Conservation (phyloP, 2,888 invertebrate species). For the Drosophila mercatorum region DNA sequence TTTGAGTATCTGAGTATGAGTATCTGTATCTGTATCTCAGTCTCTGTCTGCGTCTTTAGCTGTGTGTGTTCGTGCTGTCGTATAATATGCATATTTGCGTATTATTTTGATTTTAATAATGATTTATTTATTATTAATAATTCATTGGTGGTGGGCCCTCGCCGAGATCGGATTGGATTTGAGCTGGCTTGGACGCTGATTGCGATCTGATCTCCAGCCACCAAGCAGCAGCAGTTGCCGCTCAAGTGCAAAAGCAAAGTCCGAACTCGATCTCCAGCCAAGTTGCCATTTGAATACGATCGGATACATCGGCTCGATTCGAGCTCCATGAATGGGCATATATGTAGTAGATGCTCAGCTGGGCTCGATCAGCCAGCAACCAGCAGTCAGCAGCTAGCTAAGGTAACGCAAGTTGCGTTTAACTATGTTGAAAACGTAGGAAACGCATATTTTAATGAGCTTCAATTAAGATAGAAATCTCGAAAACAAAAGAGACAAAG, state of each 20-base stretch:
- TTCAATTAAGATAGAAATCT: constrained; percentile 80
- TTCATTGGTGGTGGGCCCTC: constrained; percentile 81
- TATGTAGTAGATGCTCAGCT: constrained; percentile 23
- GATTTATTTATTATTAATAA: constrained; percentile 84
- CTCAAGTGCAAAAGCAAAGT: constrained; percentile 61
- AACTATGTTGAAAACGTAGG: constrained; percentile 53
- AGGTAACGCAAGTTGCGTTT: constrained; percentile 62
- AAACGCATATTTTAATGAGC: constrained; percentile 80
- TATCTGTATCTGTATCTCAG: constrained; percentile 17
- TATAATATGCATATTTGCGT: constrained; percentile 80
- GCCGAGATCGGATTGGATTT: constrained; percentile 51
- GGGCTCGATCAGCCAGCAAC: constrained; percentile 21
- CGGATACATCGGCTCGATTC: constrained; percentile 22
- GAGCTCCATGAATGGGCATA: constrained; percentile 54
- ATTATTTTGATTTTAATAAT: constrained; percentile 83
- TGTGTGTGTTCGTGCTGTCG: constrained; percentile 46
- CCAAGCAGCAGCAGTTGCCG: constrained; percentile 13
- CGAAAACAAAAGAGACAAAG: constrained; percentile 74
- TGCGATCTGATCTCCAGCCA: constrained; percentile 68
- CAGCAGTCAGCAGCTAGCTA: constrained; percentile 4
- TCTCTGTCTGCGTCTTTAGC: constrained; percentile 13
- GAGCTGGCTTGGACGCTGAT: constrained; percentile 43
- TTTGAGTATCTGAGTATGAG: constrained; percentile 21
- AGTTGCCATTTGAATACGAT: constrained; percentile 43
- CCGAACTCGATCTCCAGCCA: constrained; percentile 38